phyloP scores from a whole-genome alignment of 1,140 invertebrate species.

The Probaryconus sp. region DNA sequence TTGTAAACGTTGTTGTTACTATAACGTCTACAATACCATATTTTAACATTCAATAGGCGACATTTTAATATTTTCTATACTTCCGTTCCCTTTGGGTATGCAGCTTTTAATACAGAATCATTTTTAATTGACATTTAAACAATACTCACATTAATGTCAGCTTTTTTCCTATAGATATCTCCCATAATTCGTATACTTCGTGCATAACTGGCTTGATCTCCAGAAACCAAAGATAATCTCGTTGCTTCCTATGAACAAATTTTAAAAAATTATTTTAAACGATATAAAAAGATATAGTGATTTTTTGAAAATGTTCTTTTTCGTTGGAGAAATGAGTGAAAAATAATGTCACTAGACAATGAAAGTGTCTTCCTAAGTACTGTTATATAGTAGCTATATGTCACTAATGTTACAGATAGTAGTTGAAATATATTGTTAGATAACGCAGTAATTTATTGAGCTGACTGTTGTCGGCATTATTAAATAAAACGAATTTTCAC shows the following conservation, averaged over 20 bases:
- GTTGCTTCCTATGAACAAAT: slow-evolving; percentile 83
- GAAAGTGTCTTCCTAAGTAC: no score
- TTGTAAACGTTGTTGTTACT: no score
- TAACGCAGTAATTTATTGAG: slow-evolving; percentile 8
- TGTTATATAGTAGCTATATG: no score
- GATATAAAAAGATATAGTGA: no score
- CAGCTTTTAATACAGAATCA: slow-evolving; percentile 3
- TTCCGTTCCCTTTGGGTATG: no score
- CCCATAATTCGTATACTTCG: slow-evolving; percentile 88
- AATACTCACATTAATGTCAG: slow-evolving; percentile 83
- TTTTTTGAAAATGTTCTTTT: no score
- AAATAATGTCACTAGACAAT: no score
- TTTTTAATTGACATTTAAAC: neutral
- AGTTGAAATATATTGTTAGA: slow-evolving; percentile 16
- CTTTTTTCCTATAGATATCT: slow-evolving; percentile 89
- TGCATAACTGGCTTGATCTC: slow-evolving; percentile 89
- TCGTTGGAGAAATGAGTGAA: no score
- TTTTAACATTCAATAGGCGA: no score
- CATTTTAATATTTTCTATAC: no score
- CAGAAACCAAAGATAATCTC: slow-evolving; percentile 86
- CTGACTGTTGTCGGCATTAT: slow-evolving; percentile 4
- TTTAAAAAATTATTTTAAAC: slow-evolving; percentile 7
- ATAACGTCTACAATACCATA: no score
- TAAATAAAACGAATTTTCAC: slow-evolving; percentile 9
- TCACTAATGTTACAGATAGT: neutral